Evolutionary conservation across 2,113 vertebrate species (phyloP), one percentile per base, ranked within the genome.

Genomic region (Pterocles burchelli): DNA sequence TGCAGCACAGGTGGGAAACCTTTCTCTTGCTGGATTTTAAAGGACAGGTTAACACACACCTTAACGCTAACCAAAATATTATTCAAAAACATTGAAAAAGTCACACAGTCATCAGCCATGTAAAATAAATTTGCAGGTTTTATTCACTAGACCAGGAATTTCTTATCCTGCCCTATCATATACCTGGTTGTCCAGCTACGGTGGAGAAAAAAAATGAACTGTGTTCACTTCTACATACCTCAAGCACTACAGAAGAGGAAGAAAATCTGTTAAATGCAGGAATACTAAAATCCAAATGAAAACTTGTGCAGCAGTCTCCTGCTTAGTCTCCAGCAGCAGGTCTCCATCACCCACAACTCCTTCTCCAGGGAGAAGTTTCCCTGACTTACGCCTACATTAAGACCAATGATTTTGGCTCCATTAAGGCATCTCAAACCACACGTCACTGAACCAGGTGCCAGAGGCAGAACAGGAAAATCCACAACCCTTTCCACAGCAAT

Each of bases 251-350:
- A 65, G 29, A 55, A 45, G 12, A 9, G 38, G 33, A 31, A 94
- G 80, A 75, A 78, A 81, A 68, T 36, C 73, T 54, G 63, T 9
- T 17, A 58, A 11, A 70, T 12, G 38, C 22, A 54, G 10, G 61
- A 91, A 83, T 73, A 85, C 38, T 58, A 88, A 96, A 96, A 75
- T 29, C 41, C 17, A 70, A 49, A 36, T 45, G 58, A 67, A 79
- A 95, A 80, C 76, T n/a, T 70, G 14, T 48, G 22, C 14, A 9
- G 28, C 33, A 48, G 0, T 18, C 16, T 75, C 48, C 9, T 14
- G 24, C 22, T 26, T 14, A 26, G 31, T 11, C 20, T 36, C 51
- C 49, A 31, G 67, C 24, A 51, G 19, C 5, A 25, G 28, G 18
- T n/a, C 38, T 71, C 55, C 57, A 38, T 7, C 74, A 55, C 38